These are phyloP conservation scores for Lerista edwardsae DNA, from an alignment of 2,797 vertebrate species.

Conservation along the genomic window DNA sequence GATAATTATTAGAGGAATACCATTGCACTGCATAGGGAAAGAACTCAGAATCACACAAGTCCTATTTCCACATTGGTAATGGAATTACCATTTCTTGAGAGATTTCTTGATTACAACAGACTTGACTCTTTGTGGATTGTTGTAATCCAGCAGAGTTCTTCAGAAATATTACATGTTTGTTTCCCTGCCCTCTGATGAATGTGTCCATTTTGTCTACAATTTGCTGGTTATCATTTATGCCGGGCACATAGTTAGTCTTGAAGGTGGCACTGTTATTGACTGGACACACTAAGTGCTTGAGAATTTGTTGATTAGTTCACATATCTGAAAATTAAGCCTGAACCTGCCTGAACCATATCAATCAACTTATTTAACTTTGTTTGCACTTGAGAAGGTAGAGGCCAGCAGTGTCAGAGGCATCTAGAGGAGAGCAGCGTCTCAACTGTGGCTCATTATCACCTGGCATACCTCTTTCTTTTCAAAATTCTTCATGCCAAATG, in stretches of 20 bases:
- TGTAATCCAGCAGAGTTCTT: slow-evolving; percentile 29
- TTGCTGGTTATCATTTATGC: slow-evolving; percentile 51
- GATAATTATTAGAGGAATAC: neutral
- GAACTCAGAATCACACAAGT: neutral
- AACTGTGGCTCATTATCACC: slow-evolving; percentile 59
- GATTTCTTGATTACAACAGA: slow-evolving; percentile 26
- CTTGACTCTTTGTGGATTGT: slow-evolving; percentile 9
- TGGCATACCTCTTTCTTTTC: slow-evolving; percentile 39
- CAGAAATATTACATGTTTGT: neutral
- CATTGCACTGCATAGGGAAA: neutral
- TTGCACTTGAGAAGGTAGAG: slow-evolving; percentile 52
- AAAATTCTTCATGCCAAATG: slow-evolving; percentile 25
- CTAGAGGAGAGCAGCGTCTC: slow-evolving; percentile 52
- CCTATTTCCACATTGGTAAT: neutral
- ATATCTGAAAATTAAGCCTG: slow-evolving; percentile 69
- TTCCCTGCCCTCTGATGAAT: slow-evolving; percentile 30
- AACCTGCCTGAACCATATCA: slow-evolving; percentile 65
- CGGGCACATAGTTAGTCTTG: slow-evolving; percentile 53
- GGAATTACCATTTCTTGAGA: neutral
- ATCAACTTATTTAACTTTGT: slow-evolving; percentile 64
- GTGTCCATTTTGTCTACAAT: slow-evolving; percentile 11
- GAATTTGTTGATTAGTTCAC: slow-evolving; percentile 69
- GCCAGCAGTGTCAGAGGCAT: slow-evolving; percentile 34
- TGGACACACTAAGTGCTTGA: slow-evolving; percentile 57
- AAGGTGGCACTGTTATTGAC: slow-evolving; percentile 66